Percentiles rank a stretch among this genome's conserved stretches.
These are phyloP conservation scores for Aphaenogaster rudis DNA, from an alignment of 1,140 invertebrate species.

Conservation along the genomic window DNA sequence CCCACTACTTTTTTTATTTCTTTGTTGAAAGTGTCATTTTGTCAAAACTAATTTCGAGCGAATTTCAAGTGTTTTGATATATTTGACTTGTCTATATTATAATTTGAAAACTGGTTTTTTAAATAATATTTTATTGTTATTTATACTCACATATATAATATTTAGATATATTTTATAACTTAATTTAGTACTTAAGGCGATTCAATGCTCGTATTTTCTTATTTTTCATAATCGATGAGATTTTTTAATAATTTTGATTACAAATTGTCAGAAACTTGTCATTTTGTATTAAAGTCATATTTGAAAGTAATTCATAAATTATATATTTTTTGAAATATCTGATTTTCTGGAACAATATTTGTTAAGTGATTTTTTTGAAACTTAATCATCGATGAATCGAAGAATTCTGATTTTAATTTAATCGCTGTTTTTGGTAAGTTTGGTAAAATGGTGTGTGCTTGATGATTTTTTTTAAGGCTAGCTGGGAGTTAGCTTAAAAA, in stretches of 20 bases:
- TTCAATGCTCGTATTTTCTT: background rate
- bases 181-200: background rate
- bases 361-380: background rate
- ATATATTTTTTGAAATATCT: background rate
- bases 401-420: background rate
- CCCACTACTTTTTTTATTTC: background rate
- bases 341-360: background rate
- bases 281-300: background rate
- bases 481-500: conserved; percentile 35
- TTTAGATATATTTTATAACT: background rate
- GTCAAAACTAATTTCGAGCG: background rate
- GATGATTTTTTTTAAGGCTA: conserved; percentile 26
- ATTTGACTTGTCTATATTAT: background rate
- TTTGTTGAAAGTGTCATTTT: background rate
- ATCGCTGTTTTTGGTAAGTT: conserved; percentile 1
- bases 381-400: background rate
- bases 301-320: background rate
- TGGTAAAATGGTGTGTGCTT: conserved; percentile 3
- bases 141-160: background rate
- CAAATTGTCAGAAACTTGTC: background rate
- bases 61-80: background rate
- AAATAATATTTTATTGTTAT: background rate
- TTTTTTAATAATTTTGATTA: conserved; percentile 1
- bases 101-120: background rate
- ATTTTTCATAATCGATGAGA: background rate